These are phyloP conservation scores for Otocyon megalotis DNA, from an alignment of 2,113 vertebrate genomes.

Conservation along the genomic window DNA sequence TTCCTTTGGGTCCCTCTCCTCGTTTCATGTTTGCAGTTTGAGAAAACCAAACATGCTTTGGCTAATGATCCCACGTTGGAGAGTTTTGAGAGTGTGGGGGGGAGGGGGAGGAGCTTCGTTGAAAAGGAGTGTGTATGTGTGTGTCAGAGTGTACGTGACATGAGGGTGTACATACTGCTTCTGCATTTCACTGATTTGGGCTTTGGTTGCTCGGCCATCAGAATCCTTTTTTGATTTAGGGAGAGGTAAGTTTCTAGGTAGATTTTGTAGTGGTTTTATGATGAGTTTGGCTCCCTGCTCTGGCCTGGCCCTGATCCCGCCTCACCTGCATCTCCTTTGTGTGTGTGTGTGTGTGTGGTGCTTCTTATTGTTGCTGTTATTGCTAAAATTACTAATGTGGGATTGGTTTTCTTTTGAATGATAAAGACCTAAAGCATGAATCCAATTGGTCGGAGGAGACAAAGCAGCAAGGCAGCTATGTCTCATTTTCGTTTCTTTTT, in stretches of 20 bases:
- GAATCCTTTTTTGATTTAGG: slow-evolving; percentile 27
- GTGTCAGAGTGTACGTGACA: not conserved
- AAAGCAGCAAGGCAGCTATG: not conserved
- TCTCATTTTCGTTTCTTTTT: not conserved
- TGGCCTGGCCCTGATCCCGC: not conserved
- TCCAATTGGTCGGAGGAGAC: not conserved
- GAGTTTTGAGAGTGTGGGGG: not conserved
- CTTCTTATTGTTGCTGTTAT: not conserved
- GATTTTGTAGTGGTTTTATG: not conserved
- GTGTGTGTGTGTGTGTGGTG: slow-evolving; percentile 65
- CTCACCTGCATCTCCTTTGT: slow-evolving; percentile 56
- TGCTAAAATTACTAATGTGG: slow-evolving; percentile 65
- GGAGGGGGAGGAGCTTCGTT: not conserved
- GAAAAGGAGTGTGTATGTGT: not conserved
- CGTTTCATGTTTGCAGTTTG: slow-evolving; percentile 81
- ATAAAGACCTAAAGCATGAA: not conserved
- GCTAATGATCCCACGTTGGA: slow-evolving; percentile 53
- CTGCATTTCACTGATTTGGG: not conserved
- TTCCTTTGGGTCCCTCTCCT: slow-evolving; percentile 41
- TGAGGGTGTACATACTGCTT: not conserved
- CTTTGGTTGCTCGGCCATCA: not conserved
- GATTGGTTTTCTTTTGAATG: not conserved
- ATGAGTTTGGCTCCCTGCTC: slow-evolving; percentile 52
- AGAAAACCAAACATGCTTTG: slow-evolving; percentile 56
- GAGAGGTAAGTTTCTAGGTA: slow-evolving; percentile 27